Base-by-base conservation (phyloP, 2,113 vertebrate species). In the Notothenia coriiceps region DNA sequence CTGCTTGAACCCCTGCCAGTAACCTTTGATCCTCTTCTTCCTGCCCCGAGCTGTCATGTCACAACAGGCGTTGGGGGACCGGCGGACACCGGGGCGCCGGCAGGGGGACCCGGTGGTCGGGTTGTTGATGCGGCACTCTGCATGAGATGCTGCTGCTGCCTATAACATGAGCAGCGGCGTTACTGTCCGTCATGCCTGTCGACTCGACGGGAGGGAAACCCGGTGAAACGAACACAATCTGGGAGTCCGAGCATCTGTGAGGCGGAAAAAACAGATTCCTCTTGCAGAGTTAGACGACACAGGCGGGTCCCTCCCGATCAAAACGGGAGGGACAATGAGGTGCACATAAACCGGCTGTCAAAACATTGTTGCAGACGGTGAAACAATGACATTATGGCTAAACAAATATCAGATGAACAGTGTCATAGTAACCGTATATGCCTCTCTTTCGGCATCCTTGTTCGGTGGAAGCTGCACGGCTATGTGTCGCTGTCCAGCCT, bases 41-140 rank as follows among this genome's bases (percentile, higher is more conserved):
- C 91, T 93, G 74, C 88, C 92, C 86, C 90, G 90, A 84, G 92
- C 89, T 92, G 91, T 94, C 95, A 96, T 95, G 93, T 95, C 95
- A 95, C 89, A 86, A 87, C 79, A 87, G 91, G 84, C 88, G 70
- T 55, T 63, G 76, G 87, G 79, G 83, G 80, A 84, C 87, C 87
- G 86, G 72, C 50, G 83, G 85, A 60, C 85, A 86, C 81, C 77
- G 82, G 85, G 80, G 82, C 82, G 81, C 80, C 85, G 83, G 80
- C 71, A 76, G 69, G 74, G 75, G 77, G 74, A 84, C 86, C 80
- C 88, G 78, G 82, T 55, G 78, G 47, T 81, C 88, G 86, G 82
- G 85, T 89, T 70, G 84, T 79, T 70, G 87, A 86, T 75, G 88
- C 86, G 72, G 82, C 70, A 72, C 78, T 70, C 75, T 40, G 64